Conservation (phyloP, 2,113 vertebrate species). For the Ceuthmochares aereus region DNA sequence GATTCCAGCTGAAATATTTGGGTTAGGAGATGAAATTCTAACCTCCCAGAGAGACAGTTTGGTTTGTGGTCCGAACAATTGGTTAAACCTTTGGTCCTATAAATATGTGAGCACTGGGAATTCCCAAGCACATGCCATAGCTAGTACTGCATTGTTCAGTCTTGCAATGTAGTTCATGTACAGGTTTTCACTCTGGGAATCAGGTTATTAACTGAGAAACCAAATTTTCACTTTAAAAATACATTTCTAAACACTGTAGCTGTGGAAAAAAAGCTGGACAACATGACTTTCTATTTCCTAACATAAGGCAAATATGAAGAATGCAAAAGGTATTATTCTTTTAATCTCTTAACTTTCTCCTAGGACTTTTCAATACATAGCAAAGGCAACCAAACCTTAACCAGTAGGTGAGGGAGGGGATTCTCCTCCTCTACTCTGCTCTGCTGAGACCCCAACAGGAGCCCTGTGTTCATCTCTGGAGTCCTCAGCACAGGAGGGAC, state of each 20-base stretch:
- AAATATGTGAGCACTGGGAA: not conserved
- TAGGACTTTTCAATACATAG: not conserved
- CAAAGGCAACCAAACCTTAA: no score
- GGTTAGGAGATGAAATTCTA: not conserved
- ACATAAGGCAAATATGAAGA: not conserved
- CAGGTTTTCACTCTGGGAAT: not conserved
- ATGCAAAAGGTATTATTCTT: not conserved
- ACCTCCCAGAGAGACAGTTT: not conserved
- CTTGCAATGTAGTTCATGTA: fast-evolving
- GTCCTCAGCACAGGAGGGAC: no score
- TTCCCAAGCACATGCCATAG: not conserved
- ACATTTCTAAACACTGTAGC: not conserved
- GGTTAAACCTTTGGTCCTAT: not conserved
- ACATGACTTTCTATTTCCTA: not conserved
- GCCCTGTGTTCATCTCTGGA: no score
- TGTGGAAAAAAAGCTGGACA: not conserved
- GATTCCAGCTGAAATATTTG: not conserved
- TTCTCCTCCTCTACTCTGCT: no score
- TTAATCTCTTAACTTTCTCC: not conserved
- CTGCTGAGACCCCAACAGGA: no score
- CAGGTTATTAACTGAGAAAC: not conserved
- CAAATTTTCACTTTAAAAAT: not conserved
- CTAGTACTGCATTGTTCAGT: not conserved
- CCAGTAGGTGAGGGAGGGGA: no score
- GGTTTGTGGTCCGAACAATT: not conserved